Evolutionary conservation across 2,797 vertebrate species (phyloP), one percentile per base, ranked within the genome.

Genomic region (Podargus strigoides): DNA sequence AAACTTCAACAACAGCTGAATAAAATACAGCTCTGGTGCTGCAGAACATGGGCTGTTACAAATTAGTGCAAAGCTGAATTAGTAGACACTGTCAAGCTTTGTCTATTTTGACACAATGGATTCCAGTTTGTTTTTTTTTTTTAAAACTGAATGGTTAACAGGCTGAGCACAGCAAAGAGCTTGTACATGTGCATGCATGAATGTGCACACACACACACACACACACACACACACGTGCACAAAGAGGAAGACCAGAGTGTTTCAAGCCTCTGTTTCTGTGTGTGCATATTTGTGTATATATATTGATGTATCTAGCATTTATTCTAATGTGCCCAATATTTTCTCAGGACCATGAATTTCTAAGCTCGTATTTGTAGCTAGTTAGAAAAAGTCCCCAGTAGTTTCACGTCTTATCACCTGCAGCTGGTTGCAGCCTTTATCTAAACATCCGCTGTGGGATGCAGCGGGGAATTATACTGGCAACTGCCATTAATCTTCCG

Each of bases 401-500:
- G 85, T 75, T 87, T 89, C 52, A 22, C 24, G 62, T 89, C 87
- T 92, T 87, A 93, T 64, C 80, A 87, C 55, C 72, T 92, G 70
- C 85, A 91, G 77, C 76, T 93, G 80, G 37, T 72, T 92, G 73
- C 90, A 91, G 83, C 58, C 74, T 90, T 93, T 91, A 81, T 93
- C 90, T 94, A 90, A 95, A 94, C 83, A 83, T 77, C 77, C 15
- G 1, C 80, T 75, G 84, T 72, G 90, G 83, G 78, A 75, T 60
- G 59, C 78, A 94, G 28, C 14, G 8, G 88, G 81, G 85, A 94
- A 89, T 91, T 90, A 78, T 69, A 69, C 34, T 67, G 78, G 90
- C 90, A 93, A 55, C 59, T 92, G 77, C 66, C 62, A 91, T 94
- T 94, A 96, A 95, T 96, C 87, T 93, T 91, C 77, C 41, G 59